These are phyloP conservation scores for Aldrovandia affinis DNA, from an alignment of 2,797 vertebrate genomes.

Conservation along the genomic window DNA sequence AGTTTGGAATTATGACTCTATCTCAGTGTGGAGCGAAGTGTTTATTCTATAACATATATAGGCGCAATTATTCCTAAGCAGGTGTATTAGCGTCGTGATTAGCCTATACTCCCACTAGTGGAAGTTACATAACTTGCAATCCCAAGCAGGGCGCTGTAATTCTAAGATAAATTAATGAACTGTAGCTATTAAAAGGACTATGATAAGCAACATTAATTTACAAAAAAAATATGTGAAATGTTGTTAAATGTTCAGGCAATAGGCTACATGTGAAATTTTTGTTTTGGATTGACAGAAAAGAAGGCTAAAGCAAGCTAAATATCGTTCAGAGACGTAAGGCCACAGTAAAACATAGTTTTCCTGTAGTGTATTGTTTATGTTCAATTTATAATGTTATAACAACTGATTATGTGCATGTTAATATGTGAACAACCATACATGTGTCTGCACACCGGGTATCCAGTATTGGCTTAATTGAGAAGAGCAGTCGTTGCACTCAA, in stretches of 20 bases:
- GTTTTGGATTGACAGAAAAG: no score
- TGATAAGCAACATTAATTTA: no score
- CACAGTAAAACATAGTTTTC: neutral
- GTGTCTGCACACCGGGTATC: neutral
- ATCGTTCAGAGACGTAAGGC: neutral
- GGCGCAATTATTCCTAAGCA: neutral
- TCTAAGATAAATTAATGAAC: neutral
- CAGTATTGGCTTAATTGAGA: neutral
- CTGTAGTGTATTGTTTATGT: neutral
- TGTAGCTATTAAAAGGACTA: no score
- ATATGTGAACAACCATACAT: neutral
- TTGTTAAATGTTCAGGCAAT: no score
- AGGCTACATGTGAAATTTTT: no score
- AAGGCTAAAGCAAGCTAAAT: neutral
- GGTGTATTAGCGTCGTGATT: neutral
- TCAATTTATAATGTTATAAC: neutral
- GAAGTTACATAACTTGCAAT: constrained; percentile 7
- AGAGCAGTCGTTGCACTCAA: neutral
- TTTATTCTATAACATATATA: neutral
- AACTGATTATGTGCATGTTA: neutral
- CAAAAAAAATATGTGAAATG: no score
- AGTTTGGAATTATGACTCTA: constrained; percentile 17
- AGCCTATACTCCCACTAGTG: neutral
- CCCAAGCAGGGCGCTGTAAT: neutral
- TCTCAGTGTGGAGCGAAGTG: neutral